Evolutionary conservation across 2,888 invertebrate species (phyloP).

Genomic region (Scaptomyza caliginosa): DNA sequence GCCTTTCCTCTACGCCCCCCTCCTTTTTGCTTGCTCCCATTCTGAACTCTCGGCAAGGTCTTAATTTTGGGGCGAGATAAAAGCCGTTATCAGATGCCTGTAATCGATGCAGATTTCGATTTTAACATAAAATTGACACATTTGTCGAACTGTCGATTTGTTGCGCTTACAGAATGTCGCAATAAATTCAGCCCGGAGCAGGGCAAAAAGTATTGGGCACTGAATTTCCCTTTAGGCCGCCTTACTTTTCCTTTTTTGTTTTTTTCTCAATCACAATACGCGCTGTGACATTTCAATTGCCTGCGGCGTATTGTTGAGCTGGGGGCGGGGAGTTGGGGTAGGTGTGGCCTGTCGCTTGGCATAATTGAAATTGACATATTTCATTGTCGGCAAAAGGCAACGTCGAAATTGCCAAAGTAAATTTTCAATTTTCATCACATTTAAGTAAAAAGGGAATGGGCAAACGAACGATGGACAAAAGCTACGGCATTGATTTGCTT

Average conservation of each 20-base stretch:
- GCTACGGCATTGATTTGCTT: conserved; percentile 70
- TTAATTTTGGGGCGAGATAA: conserved; percentile 20
- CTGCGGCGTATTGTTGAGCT: conserved; percentile 42
- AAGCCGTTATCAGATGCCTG: conserved; percentile 28
- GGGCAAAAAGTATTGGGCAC: conserved; percentile 11
- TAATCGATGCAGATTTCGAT: conserved; percentile 60
- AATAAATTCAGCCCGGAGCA: conserved; percentile 33
- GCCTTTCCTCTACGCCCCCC: not conserved
- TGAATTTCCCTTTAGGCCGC: not conserved
- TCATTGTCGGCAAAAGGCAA: conserved; percentile 62
- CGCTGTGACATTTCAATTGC: conserved; percentile 57
- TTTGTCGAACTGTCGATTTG: conserved; percentile 55
- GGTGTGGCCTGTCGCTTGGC: conserved; percentile 39
- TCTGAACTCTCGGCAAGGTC: not conserved
- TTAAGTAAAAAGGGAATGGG: conserved; percentile 27
- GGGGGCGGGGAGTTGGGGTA: not conserved
- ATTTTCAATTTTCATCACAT: conserved; percentile 74
- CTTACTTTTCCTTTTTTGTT: not conserved
- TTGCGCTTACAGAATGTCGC: conserved; percentile 34
- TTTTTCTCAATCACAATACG: conserved; percentile 19
- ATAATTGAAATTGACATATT: conserved; percentile 78
- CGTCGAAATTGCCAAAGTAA: conserved; percentile 71
- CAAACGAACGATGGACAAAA: conserved; percentile 13
- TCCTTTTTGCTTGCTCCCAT: not conserved
- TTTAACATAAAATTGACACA: conserved; percentile 67